Conservation (phyloP, 2,113 vertebrate genomes). For the Microcebus lehilahytsara region DNA sequence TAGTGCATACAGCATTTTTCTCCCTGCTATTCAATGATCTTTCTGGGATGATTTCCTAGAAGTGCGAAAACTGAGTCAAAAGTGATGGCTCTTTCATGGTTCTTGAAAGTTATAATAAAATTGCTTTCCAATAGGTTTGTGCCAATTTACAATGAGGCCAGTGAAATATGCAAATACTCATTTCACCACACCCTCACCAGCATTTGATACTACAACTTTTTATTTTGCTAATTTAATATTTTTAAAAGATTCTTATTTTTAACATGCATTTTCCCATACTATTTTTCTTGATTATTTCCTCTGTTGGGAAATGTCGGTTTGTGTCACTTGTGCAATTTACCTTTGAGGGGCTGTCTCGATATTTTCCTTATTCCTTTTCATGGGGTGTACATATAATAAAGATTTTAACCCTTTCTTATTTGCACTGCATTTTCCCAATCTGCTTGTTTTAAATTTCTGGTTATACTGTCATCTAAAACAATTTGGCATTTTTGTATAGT, state of each 20-base stretch:
- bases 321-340: background rate
- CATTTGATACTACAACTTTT: background rate
- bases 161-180: background rate
- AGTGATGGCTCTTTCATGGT: background rate
- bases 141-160: background rate
- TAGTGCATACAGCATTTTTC: background rate
- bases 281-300: background rate
- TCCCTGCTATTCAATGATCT: background rate
- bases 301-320: background rate
- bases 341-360: background rate
- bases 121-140: no score
- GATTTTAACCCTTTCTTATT: background rate
- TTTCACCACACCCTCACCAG: background rate
- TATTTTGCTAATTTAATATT: background rate
- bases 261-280: background rate
- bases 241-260: background rate
- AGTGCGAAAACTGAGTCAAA: background rate
- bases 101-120: slow-evolving; percentile 3
- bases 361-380: background rate
- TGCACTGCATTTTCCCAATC: background rate
- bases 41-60: background rate
- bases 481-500: background rate
- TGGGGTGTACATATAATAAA: background rate
- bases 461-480: background rate
- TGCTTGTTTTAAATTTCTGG: background rate